Evolutionary conservation across 2,113 vertebrate genomes (phyloP).

Genomic region (Oxyruncus cristatus): DNA sequence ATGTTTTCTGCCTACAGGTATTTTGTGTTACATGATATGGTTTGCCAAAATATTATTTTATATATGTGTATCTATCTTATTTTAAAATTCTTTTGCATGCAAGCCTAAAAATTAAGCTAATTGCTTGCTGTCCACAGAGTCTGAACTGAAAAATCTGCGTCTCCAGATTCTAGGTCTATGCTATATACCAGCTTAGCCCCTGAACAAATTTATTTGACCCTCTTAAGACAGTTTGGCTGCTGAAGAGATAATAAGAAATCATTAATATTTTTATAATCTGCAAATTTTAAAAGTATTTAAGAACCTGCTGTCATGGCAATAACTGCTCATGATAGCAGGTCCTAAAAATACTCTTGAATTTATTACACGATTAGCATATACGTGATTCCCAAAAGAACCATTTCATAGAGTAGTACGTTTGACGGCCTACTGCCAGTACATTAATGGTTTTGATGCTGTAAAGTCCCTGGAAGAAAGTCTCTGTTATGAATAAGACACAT

Average conservation of each 20-base stretch:
- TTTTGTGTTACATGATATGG: background rate
- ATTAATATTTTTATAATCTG: constrained; percentile 25
- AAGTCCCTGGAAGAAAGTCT: background rate
- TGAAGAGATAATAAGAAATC: constrained; percentile 13
- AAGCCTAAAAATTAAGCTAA: background rate
- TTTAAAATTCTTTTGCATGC: background rate
- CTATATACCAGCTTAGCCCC: background rate
- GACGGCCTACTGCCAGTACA: background rate
- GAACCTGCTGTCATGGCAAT: constrained; percentile 17
- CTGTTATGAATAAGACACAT: background rate
- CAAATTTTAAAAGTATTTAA: constrained; percentile 9
- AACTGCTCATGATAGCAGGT: background rate
- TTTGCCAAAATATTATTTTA: background rate
- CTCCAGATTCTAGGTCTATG: background rate
- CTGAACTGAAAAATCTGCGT: background rate
- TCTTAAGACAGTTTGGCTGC: background rate
- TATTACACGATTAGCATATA: background rate
- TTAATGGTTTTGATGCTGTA: background rate
- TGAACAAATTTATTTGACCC: background rate
- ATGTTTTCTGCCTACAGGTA: background rate
- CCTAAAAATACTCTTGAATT: constrained; percentile 51
- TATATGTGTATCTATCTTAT: background rate
- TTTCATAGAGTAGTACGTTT: background rate
- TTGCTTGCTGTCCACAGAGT: background rate
- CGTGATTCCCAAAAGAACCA: background rate